These are phyloP conservation scores for Agrotis clavis DNA, from an alignment of 2,888 invertebrate species.

Conservation along the genomic window DNA sequence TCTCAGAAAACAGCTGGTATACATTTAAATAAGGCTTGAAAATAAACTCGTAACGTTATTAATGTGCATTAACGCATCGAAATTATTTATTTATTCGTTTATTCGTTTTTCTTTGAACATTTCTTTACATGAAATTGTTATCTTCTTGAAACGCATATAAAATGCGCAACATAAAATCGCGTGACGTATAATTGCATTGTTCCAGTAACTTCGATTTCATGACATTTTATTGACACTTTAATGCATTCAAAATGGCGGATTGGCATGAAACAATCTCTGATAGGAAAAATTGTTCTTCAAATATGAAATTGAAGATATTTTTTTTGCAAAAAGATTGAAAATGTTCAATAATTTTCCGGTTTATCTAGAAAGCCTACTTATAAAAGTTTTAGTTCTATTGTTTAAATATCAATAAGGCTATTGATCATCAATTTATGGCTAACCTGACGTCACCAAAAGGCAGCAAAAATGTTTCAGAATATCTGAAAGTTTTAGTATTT, in stretches of 20 bases:
- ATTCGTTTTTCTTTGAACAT: not conserved
- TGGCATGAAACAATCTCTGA: not conserved
- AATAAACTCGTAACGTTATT: no score
- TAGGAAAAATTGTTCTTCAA: not conserved
- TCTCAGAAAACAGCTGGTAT: no score
- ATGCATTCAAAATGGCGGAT: slow-evolving; percentile 34
- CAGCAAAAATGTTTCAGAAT: not conserved
- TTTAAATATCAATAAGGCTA: no score
- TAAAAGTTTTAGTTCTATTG: not conserved
- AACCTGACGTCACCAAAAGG: not conserved
- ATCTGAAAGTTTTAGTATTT: not conserved
- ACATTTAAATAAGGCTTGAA: no score
- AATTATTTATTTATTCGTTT: no score
- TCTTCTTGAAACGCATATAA: slow-evolving; percentile 17
- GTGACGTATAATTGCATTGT: slow-evolving; percentile 28
- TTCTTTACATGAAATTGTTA: not conserved
- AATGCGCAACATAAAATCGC: not conserved
- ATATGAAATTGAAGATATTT: no score
- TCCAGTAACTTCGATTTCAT: slow-evolving; percentile 31
- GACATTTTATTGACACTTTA: not conserved
- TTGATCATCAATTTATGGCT: no score
- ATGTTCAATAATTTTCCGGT: not conserved
- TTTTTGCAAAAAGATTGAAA: accelerated
- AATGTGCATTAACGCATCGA: not conserved
- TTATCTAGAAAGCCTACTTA: not conserved